Conservation (phyloP, 2,888 invertebrate genomes). For the Operophtera brumata region DNA sequence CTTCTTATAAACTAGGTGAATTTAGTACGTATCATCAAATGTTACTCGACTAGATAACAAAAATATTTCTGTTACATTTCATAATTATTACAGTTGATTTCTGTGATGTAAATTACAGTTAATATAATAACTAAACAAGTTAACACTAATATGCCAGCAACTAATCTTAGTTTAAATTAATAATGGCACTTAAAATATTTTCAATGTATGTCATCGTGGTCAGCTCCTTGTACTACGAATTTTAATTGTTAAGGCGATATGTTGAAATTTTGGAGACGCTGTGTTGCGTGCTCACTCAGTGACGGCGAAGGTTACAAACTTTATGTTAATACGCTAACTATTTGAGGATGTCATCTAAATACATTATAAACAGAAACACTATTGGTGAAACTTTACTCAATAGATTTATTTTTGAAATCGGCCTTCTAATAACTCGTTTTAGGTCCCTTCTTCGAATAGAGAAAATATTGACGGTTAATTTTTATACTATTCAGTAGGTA, state of each 20-base stretch:
- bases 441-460: no score
- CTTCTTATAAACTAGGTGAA: slow-evolving; percentile 3
- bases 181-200: slow-evolving; percentile 58
- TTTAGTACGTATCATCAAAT: slow-evolving; percentile 30
- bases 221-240: slow-evolving; percentile 20
- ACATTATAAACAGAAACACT: no score
- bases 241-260: slow-evolving; percentile 22
- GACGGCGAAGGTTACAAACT: no score
- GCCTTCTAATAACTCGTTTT: no score
- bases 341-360: no score
- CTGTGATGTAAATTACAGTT: slow-evolving; percentile 33
- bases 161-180: slow-evolving; percentile 39
- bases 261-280: no score
- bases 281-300: no score
- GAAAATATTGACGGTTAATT: no score
- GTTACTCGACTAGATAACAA: slow-evolving; percentile 53
- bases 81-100: slow-evolving; percentile 20
- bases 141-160: slow-evolving; percentile 41
- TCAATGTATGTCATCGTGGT: slow-evolving; percentile 32
- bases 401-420: no score
- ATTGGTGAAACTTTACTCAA: no score
- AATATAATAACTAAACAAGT: slow-evolving; percentile 5
- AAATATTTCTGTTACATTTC: slow-evolving; percentile 26
- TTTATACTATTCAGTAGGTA: no score
- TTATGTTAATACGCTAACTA: no score